A percentile compares a stretch with the other conserved stretches of the same genome.
phyloP scores from a whole-genome alignment of 1,140 invertebrate genomes.

The Sitobion miscanthi region DNA sequence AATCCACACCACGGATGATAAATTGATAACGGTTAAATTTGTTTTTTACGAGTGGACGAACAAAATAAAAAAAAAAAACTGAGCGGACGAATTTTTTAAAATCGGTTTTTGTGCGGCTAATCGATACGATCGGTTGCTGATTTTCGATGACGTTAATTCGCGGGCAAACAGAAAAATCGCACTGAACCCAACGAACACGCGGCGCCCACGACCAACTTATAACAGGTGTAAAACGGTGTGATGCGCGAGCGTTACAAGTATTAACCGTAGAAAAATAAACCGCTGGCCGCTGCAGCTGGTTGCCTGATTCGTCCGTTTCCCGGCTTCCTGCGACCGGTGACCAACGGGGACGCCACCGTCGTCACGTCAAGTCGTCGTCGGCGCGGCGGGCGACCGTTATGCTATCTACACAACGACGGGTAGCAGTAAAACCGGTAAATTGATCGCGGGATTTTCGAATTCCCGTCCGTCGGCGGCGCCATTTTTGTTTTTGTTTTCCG shows the following conservation, averaged over 20 bases:
- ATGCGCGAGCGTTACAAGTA: background rate
- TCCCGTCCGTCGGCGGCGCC: background rate
- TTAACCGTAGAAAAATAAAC: background rate
- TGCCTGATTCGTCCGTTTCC: background rate
- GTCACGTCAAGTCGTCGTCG: background rate
- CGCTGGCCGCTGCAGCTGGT: background rate
- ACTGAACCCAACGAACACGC: background rate
- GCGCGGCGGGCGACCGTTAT: too few species aligned
- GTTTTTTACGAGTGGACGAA: background rate
- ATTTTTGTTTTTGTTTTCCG: background rate
- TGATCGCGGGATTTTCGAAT: conserved; percentile 14
- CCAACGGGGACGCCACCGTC: conserved; percentile 30
- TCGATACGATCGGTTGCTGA: background rate
- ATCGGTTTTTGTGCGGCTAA: background rate
- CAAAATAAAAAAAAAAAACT: background rate
- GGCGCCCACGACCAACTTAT: background rate
- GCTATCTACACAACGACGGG: background rate
- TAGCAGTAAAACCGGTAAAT: background rate
- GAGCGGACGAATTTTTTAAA: background rate
- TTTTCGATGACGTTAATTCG: background rate
- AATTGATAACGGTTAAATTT: conserved; percentile 1
- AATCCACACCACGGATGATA: background rate
- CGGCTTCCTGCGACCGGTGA: background rate
- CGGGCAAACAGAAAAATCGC: background rate
- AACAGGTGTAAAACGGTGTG: background rate